Evolutionary conservation across 2,888 invertebrate genomes (phyloP).

Genomic region (Tenthredo scrophulariae): DNA sequence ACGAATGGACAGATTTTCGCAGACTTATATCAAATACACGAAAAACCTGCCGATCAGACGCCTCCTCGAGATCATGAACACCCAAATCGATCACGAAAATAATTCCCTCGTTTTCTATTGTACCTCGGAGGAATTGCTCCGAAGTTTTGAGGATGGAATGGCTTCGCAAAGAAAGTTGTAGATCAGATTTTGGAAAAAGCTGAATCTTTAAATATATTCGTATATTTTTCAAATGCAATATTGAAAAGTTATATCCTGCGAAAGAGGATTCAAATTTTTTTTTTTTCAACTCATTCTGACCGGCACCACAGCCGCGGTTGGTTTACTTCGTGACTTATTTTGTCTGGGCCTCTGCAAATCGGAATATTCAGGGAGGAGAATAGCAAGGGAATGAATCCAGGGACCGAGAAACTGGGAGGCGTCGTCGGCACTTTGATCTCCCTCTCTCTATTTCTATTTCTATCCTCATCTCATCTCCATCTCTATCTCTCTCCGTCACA

Average conservation of each 20-base stretch:
- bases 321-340: background rate
- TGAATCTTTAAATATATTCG: background rate
- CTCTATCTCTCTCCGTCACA: slow-evolving; percentile 31
- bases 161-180: background rate
- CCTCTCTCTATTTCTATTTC: slow-evolving; percentile 33
- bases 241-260: background rate
- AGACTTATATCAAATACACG: slow-evolving; percentile 65
- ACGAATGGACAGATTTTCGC: slow-evolving; percentile 56
- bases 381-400: background rate
- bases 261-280: background rate
- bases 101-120: slow-evolving; percentile 59
- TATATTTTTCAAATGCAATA: background rate
- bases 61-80: slow-evolving; percentile 60
- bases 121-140: slow-evolving; percentile 56
- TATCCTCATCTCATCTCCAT: slow-evolving; percentile 32
- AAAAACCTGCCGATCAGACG: slow-evolving; percentile 60
- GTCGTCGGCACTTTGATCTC: slow-evolving; percentile 40
- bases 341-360: slow-evolving; percentile 18
- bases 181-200: background rate
- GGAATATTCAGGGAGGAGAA: slow-evolving; percentile 8
- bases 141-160: slow-evolving; percentile 13
- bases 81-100: slow-evolving; percentile 59
- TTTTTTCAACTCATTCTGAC: background rate
- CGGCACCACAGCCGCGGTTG: background rate
- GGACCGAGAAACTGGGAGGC: slow-evolving; percentile 12